A percentile compares a stretch with the other conserved stretches of the same genome.
phyloP scores from a whole-genome alignment of 2,113 vertebrate genomes.

The Nothoprocta perdicaria region DNA sequence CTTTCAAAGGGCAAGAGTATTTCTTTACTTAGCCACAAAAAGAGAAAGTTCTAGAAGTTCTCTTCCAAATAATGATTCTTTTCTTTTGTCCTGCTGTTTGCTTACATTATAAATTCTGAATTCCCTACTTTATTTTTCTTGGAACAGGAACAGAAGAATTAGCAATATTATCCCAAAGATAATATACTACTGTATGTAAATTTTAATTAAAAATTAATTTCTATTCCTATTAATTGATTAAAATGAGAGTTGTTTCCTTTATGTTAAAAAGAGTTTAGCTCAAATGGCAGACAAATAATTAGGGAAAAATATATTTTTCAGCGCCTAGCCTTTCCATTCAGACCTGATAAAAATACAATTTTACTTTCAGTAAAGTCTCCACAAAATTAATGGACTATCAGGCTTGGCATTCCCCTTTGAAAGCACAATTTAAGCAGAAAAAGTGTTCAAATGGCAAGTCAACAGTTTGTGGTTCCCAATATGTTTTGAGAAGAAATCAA shows the following conservation, averaged over 20 bases:
- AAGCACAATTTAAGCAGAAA: slow-evolving; percentile 15
- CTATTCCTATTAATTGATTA: background rate
- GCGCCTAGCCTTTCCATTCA: background rate
- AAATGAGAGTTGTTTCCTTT: background rate
- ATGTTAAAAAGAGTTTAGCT: background rate
- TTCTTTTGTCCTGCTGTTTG: background rate
- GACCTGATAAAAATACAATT: background rate
- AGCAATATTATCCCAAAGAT: background rate
- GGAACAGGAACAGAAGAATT: background rate
- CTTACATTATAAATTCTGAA: background rate
- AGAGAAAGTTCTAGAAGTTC: background rate
- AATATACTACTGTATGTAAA: background rate
- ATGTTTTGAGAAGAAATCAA: slow-evolving; percentile 1
- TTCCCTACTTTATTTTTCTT: background rate
- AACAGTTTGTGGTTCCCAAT: background rate
- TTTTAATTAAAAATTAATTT: background rate
- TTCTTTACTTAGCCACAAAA: background rate
- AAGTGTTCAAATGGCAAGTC: background rate
- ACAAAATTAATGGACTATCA: background rate
- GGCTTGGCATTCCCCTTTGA: background rate
- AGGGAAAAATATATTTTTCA: background rate
- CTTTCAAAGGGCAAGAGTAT: background rate
- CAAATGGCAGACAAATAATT: background rate
- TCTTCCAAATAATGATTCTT: background rate
- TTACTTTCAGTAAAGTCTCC: background rate